Percentiles rank a stretch among this genome's conserved stretches.
Evolutionary conservation across 92 coral and sea anemone species (phyloP).

Genomic region (Epizoanthus fatuus): DNA sequence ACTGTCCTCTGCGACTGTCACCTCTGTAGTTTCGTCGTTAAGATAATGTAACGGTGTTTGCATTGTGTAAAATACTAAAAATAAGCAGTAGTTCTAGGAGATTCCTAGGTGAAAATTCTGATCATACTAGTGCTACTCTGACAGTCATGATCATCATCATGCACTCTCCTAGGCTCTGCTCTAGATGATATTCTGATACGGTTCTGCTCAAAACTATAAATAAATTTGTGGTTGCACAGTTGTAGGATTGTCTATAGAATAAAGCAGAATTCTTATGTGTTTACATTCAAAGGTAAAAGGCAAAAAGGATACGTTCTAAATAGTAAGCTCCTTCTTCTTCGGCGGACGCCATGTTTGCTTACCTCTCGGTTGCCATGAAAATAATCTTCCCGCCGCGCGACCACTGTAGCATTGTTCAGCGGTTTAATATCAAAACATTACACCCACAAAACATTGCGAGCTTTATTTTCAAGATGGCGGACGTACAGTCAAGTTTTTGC

Average conservation of each 20-base stretch:
- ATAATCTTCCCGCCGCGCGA: conserved; percentile 31
- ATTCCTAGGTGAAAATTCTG: no score
- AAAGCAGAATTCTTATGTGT: no score
- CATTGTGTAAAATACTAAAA: no score
- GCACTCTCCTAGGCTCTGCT: no score
- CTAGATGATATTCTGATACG: no score
- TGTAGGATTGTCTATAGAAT: no score
- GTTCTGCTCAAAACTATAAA: no score
- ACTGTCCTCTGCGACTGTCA: conserved; percentile 92
- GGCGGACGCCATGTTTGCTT: conserved; percentile 87
- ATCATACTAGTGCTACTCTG: no score
- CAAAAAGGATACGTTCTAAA: conserved; percentile 95
- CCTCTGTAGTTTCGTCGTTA: conserved; percentile 69
- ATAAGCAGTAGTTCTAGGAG: no score
- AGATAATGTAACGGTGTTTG: neutral
- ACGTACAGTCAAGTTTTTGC: neutral
- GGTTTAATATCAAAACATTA: neutral
- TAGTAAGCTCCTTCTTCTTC: conserved; percentile 90
- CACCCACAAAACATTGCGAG: conserved; percentile 16
- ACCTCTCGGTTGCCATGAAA: conserved; percentile 80
- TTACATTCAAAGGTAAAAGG: neutral
- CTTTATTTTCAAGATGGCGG: conserved; percentile 38
- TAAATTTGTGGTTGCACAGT: no score
- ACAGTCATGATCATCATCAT: no score
- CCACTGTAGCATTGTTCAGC: conserved; percentile 28